Conservation (phyloP, 2,888 invertebrate genomes). For the Salpingus planirostris region DNA sequence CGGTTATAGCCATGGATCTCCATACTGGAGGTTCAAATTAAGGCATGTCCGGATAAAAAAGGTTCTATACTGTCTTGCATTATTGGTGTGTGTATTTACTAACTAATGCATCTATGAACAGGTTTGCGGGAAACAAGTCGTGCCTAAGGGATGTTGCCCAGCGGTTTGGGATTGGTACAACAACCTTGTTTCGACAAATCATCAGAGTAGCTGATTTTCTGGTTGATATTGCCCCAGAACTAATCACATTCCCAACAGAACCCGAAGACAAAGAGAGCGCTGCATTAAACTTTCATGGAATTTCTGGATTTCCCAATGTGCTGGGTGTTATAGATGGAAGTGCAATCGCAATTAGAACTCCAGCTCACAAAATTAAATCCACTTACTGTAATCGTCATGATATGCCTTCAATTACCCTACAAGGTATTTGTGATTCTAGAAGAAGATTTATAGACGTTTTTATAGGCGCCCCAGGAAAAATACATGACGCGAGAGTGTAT, state of each 20-base stretch:
- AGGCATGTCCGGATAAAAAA: too few species aligned
- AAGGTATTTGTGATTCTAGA: conserved; percentile 26
- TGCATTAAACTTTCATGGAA: too few species aligned
- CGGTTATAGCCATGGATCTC: too few species aligned
- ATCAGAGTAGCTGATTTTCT: neutral
- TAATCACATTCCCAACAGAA: neutral
- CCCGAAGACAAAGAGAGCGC: neutral
- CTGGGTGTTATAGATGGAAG: conserved; percentile 21
- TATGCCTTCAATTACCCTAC: conserved; percentile 21
- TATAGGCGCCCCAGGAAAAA: conserved; percentile 25
- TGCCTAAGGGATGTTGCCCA: neutral
- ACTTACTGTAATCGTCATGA: conserved; percentile 30
- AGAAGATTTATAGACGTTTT: conserved; percentile 25
- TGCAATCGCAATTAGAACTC: conserved; percentile 15
- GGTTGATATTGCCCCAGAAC: neutral
- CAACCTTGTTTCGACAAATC: neutral
- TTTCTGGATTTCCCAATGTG: conserved; percentile 15
- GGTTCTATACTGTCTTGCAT: too few species aligned
- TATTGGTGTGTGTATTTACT: neutral
- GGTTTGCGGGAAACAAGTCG: neutral
- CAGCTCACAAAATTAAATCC: conserved; percentile 24
- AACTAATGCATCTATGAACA: neutral
- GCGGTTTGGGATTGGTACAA: neutral
- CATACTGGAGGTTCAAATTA: too few species aligned
- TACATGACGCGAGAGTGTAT: conserved; percentile 25